Conservation (phyloP, 2,797 vertebrate species). For the Macropodus opercularis region DNA sequence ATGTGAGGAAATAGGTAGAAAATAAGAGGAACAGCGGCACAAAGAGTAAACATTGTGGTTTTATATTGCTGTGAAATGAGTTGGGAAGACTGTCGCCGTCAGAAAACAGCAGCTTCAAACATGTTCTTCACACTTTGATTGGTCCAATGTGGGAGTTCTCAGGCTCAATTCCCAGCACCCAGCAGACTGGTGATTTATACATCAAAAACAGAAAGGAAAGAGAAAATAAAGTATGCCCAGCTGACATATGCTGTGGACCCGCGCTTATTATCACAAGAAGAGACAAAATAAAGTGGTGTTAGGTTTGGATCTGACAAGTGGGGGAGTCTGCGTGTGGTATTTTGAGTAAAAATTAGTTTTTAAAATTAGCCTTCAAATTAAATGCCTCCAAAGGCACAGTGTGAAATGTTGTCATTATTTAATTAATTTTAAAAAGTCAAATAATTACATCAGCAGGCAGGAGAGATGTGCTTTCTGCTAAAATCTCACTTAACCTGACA, state of each 20-base stretch:
- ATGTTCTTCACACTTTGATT: slow-evolving; percentile 67
- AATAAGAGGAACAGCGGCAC: slow-evolving; percentile 3
- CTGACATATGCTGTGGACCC: slow-evolving; percentile 24
- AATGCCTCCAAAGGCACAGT: slow-evolving; percentile 10
- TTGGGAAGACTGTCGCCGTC: slow-evolving; percentile 42
- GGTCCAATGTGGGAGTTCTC: slow-evolving; percentile 62
- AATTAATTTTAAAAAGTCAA: slow-evolving; percentile 27
- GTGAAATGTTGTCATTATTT: slow-evolving; percentile 18
- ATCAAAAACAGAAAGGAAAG: slow-evolving; percentile 49
- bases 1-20: neutral
- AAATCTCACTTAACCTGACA: slow-evolving; percentile 24
- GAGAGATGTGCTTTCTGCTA: slow-evolving; percentile 26
- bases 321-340: slow-evolving; percentile 8
- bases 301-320: slow-evolving; percentile 5
- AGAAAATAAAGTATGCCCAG: slow-evolving; percentile 39
- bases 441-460: slow-evolving; percentile 37
- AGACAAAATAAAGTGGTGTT: slow-evolving; percentile 11
- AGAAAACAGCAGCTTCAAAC: slow-evolving; percentile 56
- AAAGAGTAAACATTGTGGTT: slow-evolving; percentile 27
- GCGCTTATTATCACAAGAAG: slow-evolving; percentile 38
- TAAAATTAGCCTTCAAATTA: slow-evolving; percentile 31
- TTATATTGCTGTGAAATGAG: slow-evolving; percentile 59
- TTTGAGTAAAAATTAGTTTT: slow-evolving; percentile 24
- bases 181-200: slow-evolving; percentile 55
- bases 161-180: slow-evolving; percentile 51